phyloP scores from a whole-genome alignment of 2,797 vertebrate species.

The Phyllotis vaccarum region DNA sequence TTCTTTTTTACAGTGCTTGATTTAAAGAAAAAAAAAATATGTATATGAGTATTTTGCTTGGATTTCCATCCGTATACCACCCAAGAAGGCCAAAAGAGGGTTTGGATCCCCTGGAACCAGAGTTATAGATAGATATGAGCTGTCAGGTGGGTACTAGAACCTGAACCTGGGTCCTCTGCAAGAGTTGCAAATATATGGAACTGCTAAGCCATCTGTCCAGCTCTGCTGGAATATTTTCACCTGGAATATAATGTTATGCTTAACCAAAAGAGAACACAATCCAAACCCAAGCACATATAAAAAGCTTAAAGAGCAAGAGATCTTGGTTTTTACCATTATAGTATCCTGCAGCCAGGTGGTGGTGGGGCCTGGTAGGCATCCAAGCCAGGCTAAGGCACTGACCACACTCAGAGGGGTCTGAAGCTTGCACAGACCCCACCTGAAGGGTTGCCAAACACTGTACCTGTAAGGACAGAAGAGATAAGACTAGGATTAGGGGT shows the following conservation, averaged over 20 bases:
- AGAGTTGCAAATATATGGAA: background rate
- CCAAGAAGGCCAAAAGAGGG: background rate
- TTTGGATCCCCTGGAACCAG: background rate
- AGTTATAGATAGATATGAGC: background rate
- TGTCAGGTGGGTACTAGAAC: background rate
- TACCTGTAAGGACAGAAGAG: slow-evolving; percentile 87
- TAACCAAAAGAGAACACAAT: background rate
- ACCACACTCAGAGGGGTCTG: slow-evolving; percentile 88
- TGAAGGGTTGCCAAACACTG: slow-evolving; percentile 90
- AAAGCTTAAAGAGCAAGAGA: slow-evolving; percentile 20
- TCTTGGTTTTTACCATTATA: slow-evolving; percentile 92
- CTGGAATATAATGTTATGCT: background rate
- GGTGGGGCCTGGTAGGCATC: slow-evolving; percentile 94
- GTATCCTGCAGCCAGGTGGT: slow-evolving; percentile 94
- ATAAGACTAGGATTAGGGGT: background rate
- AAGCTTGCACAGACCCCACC: slow-evolving; percentile 92
- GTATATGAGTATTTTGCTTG: background rate
- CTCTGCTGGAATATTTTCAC: slow-evolving; percentile 15
- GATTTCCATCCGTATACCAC: background rate
- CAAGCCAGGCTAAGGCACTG: slow-evolving; percentile 95
- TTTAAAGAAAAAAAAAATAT: background rate
- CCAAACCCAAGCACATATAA: slow-evolving; percentile 36
- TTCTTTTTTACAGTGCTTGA: background rate
- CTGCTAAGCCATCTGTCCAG: background rate
- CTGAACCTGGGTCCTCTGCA: background rate